These are phyloP conservation scores for Leptatherina wallacei DNA, from an alignment of 2,797 vertebrate species.

Conservation along the genomic window DNA sequence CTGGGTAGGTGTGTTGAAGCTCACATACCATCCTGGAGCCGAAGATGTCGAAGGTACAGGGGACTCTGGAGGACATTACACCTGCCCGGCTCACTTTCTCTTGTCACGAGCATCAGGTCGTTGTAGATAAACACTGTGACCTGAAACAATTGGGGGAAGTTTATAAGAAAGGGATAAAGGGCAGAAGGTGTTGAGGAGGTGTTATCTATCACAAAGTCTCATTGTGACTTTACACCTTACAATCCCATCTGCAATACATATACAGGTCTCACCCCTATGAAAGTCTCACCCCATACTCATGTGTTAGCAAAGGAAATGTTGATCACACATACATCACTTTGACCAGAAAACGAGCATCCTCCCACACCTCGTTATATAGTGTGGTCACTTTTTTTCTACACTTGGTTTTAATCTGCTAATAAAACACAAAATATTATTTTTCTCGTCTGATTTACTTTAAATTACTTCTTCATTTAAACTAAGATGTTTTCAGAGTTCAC, in stretches of 20 bases:
- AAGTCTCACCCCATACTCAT: neutral
- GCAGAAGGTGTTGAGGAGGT: neutral
- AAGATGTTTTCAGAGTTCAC: neutral
- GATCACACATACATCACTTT: slow-evolving; percentile 10
- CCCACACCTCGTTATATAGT: neutral
- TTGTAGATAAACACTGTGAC: slow-evolving; percentile 94
- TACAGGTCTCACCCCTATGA: neutral
- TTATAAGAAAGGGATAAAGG: neutral
- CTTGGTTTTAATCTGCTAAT: neutral
- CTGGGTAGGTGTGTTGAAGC: neutral
- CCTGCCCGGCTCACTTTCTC: slow-evolving; percentile 90
- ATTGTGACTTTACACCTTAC: slow-evolving; percentile 5
- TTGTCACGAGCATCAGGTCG: slow-evolving; percentile 93
- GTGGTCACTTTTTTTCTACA: neutral
- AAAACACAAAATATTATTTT: neutral
- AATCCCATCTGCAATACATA: slow-evolving; percentile 16
- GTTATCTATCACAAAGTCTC: neutral
- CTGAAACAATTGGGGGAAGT: slow-evolving; percentile 65
- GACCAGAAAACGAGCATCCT: neutral
- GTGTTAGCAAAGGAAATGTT: slow-evolving; percentile 41
- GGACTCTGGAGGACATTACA: slow-evolving; percentile 95
- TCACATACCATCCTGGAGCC: slow-evolving; percentile 90
- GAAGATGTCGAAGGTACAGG: slow-evolving; percentile 89
- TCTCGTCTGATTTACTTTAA: neutral
- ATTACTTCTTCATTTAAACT: neutral